Base-by-base conservation (phyloP, 92 coral and sea anemone species). In the Blastomussa wellsi region DNA sequence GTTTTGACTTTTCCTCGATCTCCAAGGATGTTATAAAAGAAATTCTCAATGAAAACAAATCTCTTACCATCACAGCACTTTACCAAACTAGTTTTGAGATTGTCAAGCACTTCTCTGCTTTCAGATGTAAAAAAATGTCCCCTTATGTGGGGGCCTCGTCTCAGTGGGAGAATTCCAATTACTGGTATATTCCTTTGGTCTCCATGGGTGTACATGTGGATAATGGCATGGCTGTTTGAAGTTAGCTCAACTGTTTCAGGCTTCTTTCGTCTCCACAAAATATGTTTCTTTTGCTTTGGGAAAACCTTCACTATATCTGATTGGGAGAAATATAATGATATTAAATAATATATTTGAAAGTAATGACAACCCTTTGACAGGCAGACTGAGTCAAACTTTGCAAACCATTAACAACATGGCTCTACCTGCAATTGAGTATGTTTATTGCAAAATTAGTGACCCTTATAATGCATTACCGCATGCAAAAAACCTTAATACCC, bases 191-290 rank as follows among this genome's bases (percentile, higher is more conserved):
- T 83, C 12, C 42, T 20, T 47, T 66, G 89, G 37, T 72, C 51
- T 7, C 75, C 82, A n/a, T 76, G 78, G 11, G 69, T 9, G 5
- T 48, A 24, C 41, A 81, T 82, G 51, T 44, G 62, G 39, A 90
- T 68, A 3, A 90, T 76, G 36, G 82, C 85, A 83, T 86, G 88
- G 72, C 88, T 90, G 70, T 72, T 68, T 62, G 82, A 82, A 17
- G 59, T 39, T 1, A 90, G 33, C 20, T 87, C 90, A 16, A 87
- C 31, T 36, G 59, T 59, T 41, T 74, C 81, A 28, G 59, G 59
- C 47, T 28, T 83, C 29, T 73, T 83, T 17, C 24, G 66, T 35
- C 29, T 55, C 81, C 57, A 74, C 17, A 59, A 72, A 20, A 9
- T 51, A 6, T 0, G 36, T 31, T 12, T 83, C 31, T 17, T 31